phyloP scores from a whole-genome alignment of 92 coral and sea anemone species.

The Epizoanthus ramosus region DNA sequence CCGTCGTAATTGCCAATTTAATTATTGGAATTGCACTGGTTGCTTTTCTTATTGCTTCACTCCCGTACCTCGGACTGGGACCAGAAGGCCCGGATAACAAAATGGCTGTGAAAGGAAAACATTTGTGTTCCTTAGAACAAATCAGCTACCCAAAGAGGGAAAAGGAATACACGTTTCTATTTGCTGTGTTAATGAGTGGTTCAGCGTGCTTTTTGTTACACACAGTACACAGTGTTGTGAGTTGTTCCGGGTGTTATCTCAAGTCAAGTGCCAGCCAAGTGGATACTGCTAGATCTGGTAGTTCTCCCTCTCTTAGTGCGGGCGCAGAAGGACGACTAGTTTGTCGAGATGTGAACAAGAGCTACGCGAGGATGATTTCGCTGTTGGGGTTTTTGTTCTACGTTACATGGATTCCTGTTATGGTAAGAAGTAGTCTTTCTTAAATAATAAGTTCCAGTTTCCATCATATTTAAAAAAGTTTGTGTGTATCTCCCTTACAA shows the following conservation, averaged over 20 bases:
- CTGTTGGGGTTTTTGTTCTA: conserved; percentile 68
- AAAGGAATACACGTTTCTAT: conserved; percentile 81
- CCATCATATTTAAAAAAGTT: not conserved
- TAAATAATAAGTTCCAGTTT: not conserved
- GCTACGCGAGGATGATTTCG: conserved; percentile 81
- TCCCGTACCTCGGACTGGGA: conserved; percentile 86
- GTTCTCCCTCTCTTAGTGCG: not conserved
- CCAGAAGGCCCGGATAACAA: conserved; percentile 53
- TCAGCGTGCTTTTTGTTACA: conserved; percentile 80
- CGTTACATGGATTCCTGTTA: conserved; percentile 83
- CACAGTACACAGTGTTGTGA: conserved; percentile 69
- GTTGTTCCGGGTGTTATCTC: conserved; percentile 59
- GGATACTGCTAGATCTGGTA: not conserved
- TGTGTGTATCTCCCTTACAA: not conserved
- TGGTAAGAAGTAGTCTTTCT: conserved; percentile 59
- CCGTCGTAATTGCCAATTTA: conserved; percentile 70
- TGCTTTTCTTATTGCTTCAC: conserved; percentile 75
- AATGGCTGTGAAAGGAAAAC: conserved; percentile 14
- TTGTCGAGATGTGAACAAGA: conserved; percentile 29
- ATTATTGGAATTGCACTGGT: conserved; percentile 82
- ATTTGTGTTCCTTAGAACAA: conserved; percentile 68
- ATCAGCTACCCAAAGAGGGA: conserved; percentile 73
- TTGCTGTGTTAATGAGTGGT: conserved; percentile 84
- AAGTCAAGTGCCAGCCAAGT: not conserved
- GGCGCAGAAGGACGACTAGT: not conserved